A percentile compares a stretch with the other conserved stretches of the same genome.
phyloP scores from a whole-genome alignment of 2,888 invertebrate species.

The Lordiphosa andalusiaca region DNA sequence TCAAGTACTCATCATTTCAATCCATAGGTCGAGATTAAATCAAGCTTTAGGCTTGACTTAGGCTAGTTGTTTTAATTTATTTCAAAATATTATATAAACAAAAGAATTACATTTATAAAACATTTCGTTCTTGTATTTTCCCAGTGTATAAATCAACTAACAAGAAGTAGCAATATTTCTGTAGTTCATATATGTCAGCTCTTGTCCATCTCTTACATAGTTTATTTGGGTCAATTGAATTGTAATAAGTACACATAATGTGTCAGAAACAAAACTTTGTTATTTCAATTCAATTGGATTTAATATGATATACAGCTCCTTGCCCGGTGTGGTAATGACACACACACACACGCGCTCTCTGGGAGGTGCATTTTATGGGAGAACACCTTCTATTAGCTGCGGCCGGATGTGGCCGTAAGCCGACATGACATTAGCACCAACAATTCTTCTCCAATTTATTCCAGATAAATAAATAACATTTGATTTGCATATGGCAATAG shows the following conservation, averaged over 20 bases:
- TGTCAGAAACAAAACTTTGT: constrained; percentile 37
- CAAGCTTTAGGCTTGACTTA: too few relatives aligned
- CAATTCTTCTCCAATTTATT: background rate
- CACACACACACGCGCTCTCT: background rate
- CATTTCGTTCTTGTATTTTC: too few relatives aligned
- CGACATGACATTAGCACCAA: background rate
- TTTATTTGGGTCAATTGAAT: constrained; percentile 69
- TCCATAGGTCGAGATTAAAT: too few relatives aligned
- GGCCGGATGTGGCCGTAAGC: background rate
- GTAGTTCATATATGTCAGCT: too few relatives aligned
- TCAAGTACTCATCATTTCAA: too few relatives aligned
- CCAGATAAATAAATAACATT: constrained; percentile 8
- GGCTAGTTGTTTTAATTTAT: too few relatives aligned
- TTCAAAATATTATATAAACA: too few relatives aligned
- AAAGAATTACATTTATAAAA: too few relatives aligned
- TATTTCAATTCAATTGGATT: constrained; percentile 39
- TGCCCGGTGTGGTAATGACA: constrained; percentile 24
- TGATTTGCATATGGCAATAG: constrained; percentile 9
- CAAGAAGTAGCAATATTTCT: too few relatives aligned
- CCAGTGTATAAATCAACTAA: background rate
- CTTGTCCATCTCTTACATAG: constrained; percentile 1
- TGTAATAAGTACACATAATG: constrained; percentile 47
- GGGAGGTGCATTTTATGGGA: constrained; percentile 1
- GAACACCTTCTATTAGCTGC: constrained; percentile 16
- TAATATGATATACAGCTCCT: constrained; percentile 46